Conservation (phyloP, 1,140 invertebrate genomes). For the Drosophila kurseongensis region DNA sequence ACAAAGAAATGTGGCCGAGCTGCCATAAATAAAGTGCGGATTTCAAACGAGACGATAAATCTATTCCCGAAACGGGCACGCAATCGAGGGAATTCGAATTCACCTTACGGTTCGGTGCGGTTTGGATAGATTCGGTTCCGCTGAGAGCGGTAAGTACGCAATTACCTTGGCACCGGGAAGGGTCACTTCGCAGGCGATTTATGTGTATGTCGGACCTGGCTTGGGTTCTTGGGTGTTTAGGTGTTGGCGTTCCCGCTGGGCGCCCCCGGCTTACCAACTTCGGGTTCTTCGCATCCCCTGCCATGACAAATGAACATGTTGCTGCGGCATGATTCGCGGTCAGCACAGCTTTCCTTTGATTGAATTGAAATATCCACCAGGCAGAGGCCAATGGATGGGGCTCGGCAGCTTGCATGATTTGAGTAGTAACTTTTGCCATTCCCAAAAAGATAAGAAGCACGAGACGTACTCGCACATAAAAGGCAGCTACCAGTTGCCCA, state of each 20-base stretch:
- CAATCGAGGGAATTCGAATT: slow-evolving; percentile 53
- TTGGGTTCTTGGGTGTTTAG: slow-evolving; percentile 40
- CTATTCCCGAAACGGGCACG: slow-evolving; percentile 54
- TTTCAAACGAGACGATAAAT: slow-evolving; percentile 60
- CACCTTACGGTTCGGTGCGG: slow-evolving; percentile 25
- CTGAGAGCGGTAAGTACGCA: slow-evolving; percentile 57
- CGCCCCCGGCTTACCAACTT: slow-evolving; percentile 29
- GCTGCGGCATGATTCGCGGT: slow-evolving; percentile 15
- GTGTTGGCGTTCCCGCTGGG: slow-evolving; percentile 60
- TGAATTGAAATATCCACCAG: slow-evolving; percentile 52
- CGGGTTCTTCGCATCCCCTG: not conserved
- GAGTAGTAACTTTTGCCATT: slow-evolving; percentile 49
- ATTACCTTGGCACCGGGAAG: slow-evolving; percentile 40
- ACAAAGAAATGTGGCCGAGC: slow-evolving; percentile 41
- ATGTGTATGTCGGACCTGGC: slow-evolving; percentile 36
- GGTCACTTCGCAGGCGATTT: slow-evolving; percentile 47
- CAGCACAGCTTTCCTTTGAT: slow-evolving; percentile 35
- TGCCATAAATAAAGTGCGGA: slow-evolving; percentile 60
- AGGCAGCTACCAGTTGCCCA: slow-evolving; percentile 18
- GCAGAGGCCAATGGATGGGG: not conserved
- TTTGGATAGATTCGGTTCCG: slow-evolving; percentile 35
- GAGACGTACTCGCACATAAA: slow-evolving; percentile 34
- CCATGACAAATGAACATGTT: slow-evolving; percentile 64
- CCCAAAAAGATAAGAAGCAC: slow-evolving; percentile 51
- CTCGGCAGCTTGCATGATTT: slow-evolving; percentile 33